Percentiles rank a stretch among this genome's conserved stretches.
Evolutionary conservation across 37 sponge, comb jelly and placozoan genomes (phyloP).

Genomic region (Beroe ovata): DNA sequence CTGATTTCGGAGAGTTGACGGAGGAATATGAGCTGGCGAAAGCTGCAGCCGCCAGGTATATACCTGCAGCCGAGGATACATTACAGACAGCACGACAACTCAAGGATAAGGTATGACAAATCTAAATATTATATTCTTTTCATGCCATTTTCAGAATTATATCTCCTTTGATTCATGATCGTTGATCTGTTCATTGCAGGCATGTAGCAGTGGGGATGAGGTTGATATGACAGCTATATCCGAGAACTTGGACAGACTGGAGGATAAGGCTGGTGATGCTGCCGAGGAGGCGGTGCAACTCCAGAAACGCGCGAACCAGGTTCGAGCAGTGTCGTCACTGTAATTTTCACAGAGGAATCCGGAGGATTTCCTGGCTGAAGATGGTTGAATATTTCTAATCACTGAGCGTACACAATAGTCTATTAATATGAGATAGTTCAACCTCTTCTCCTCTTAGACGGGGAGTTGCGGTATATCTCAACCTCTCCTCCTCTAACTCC

Average conservation of each 20-base stretch:
- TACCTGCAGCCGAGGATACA: conserved; percentile 27
- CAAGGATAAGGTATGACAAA: background rate
- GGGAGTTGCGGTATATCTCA: no score
- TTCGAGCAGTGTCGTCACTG: no score
- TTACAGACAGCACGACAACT: background rate
- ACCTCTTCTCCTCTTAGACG: no score
- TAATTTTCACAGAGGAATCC: no score
- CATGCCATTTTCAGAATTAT: background rate
- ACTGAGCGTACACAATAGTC: no score
- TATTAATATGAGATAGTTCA: no score
- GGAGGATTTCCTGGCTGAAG: no score
- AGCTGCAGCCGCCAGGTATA: conserved; percentile 23
- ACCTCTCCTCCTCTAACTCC: no score
- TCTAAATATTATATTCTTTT: no score
- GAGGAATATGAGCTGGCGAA: conserved; percentile 57
- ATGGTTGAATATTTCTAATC: no score
- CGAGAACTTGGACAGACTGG: background rate
- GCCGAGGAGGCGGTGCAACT: conserved; percentile 21
- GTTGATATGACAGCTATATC: background rate
- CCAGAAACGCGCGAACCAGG: conserved; percentile 14
- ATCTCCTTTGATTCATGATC: background rate
- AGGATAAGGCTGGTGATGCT: background rate
- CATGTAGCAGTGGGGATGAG: background rate
- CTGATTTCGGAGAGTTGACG: conserved; percentile 9
- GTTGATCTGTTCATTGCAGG: background rate